Base-by-base conservation (phyloP, 2,888 invertebrate genomes). In the Luperina nickerlii region DNA sequence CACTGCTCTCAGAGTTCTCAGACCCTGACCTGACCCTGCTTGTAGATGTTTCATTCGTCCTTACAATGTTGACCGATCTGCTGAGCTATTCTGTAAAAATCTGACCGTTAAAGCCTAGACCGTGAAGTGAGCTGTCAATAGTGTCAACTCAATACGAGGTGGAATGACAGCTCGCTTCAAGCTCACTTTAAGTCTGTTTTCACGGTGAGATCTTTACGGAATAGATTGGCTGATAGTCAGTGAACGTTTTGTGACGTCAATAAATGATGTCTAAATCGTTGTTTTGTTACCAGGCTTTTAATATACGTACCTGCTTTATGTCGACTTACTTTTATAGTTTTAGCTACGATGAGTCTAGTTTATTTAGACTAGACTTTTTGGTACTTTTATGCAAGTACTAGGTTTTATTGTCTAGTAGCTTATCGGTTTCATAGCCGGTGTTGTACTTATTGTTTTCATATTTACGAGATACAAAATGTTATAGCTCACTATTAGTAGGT, bases 161-260 rank as follows among this genome's bases (percentile, higher is more conserved):
- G 45, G 45, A 45, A 11, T 11, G 45, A 11, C 45, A 45, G 9
- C 45, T 45, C 13, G 13, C 45, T 48, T 45, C 2, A 45, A 13
- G 11, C 45, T 45, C 45, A 13, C 11, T 45, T 48, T 4, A 48
- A 13, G 4, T 48, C 4, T 1, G 48, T 48, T 13, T 48, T 48
- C 4, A 13, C 48, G 48, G 2, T 45, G 45, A 45, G 45, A 48
- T 48, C 48, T 48, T 48, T 13, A 48, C 48, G 13, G 13, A 48
- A 48, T 48, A 48, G 48, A 13, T 13, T 48, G 48, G 48, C 72
- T 69, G 63, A 76, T 86, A 69, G 67, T 54, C 63, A 78, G 48
- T 72, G 77, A 86, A 76, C 42, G 51, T 75, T 76, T 77, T 54
- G 78, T 76, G 71, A 78, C 67, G 72, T 79, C 83, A 70, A 65